Conservation (phyloP, 2,888 invertebrate species). For the Hoplodrina blanda region DNA sequence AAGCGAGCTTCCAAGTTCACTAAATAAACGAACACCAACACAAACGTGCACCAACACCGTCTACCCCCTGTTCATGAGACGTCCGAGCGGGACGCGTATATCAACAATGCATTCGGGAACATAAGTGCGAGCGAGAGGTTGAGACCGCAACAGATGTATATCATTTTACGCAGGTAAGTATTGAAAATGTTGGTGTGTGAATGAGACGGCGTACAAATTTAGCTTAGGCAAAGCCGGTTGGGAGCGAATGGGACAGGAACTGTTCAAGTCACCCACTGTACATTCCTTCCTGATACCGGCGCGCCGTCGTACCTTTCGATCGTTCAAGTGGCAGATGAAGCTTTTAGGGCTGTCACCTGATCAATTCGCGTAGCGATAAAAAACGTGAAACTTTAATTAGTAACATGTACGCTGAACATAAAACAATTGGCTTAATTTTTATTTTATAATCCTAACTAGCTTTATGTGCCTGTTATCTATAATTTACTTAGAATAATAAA, state of each 20-base stretch:
- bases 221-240: conserved; percentile 87
- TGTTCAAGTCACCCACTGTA: conserved; percentile 90
- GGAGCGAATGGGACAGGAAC: conserved; percentile 85
- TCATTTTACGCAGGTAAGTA: conserved; percentile 90
- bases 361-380: conserved; percentile 65
- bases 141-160: conserved; percentile 89
- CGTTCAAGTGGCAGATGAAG: conserved; percentile 91
- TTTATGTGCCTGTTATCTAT: neutral
- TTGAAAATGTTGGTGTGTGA: conserved; percentile 89
- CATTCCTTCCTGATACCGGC: conserved; percentile 91
- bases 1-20: conserved; percentile 90
- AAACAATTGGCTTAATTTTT: neutral
- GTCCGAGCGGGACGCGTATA: conserved; percentile 84
- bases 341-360: conserved; percentile 88
- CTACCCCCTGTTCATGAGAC: conserved; percentile 89
- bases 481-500: neutral
- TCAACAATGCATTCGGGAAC: conserved; percentile 86
- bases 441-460: neutral
- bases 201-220: conserved; percentile 86
- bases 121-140: conserved; percentile 80
- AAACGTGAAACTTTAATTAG: conserved; percentile 48
- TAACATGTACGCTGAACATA: conserved; percentile 1
- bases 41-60: conserved; percentile 86
- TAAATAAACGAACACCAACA: conserved; percentile 91
- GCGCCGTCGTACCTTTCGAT: conserved; percentile 90